phyloP scores from a whole-genome alignment of 2,113 vertebrate species.

The Callocephalon fimbriatum region DNA sequence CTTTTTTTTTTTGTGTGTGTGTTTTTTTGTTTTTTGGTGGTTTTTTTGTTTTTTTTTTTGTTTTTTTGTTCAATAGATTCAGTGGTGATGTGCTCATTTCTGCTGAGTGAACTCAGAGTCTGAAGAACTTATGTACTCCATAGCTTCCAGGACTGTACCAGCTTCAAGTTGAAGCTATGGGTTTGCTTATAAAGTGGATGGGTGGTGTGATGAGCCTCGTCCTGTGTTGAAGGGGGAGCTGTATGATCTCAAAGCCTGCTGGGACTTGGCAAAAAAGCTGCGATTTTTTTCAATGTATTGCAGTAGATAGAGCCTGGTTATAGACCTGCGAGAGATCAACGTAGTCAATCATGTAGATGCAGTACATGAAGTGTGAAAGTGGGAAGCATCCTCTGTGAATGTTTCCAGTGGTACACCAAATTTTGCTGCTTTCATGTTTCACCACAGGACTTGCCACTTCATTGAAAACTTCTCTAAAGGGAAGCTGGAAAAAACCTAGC shows the following conservation, averaged over 20 bases:
- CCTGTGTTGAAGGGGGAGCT: neutral
- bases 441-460: neutral
- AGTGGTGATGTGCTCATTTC: neutral
- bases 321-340: neutral
- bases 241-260: neutral
- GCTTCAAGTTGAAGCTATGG: neutral
- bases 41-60: no score
- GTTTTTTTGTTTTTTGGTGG: neutral
- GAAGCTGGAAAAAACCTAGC: neutral
- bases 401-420: neutral
- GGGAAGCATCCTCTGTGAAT: neutral
- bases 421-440: neutral
- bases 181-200: neutral
- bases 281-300: neutral
- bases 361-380: neutral
- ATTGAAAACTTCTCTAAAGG: neutral
- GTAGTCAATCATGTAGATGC: neutral
- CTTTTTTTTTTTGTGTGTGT: no score
- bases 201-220: neutral
- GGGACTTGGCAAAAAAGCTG: neutral
- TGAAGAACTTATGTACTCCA: neutral
- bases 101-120: neutral
- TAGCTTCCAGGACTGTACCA: neutral
- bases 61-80: neutral
- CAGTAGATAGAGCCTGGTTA: neutral